phyloP scores from a whole-genome alignment of 2,888 invertebrate species.

The Nesidiocoris tenuis region DNA sequence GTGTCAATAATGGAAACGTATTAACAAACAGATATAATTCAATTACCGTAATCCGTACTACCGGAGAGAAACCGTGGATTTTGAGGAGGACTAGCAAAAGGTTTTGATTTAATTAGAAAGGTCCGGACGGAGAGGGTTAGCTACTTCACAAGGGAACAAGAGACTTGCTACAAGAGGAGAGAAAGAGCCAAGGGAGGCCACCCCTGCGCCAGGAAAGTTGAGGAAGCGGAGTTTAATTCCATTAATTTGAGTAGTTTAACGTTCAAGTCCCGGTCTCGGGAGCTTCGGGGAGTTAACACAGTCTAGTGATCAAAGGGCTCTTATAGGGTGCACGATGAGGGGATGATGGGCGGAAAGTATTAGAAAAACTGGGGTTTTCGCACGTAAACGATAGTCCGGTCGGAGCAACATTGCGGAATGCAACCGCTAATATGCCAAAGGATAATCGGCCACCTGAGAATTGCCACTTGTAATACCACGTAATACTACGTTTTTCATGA shows the following conservation, averaged over 20 bases:
- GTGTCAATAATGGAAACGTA: slow-evolving; percentile 34
- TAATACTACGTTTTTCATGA: no score
- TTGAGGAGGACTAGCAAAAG: slow-evolving; percentile 38
- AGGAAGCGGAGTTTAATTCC: slow-evolving; percentile 34
- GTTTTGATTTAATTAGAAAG: slow-evolving; percentile 44
- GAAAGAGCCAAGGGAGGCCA: slow-evolving; percentile 1
- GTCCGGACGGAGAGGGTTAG: slow-evolving; percentile 20
- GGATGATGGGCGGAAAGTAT: no score
- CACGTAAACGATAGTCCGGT: no score
- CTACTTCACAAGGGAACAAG: slow-evolving; percentile 1
- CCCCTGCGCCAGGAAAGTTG: neutral
- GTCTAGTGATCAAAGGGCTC: slow-evolving; percentile 40
- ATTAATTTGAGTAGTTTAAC: slow-evolving; percentile 44
- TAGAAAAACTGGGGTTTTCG: no score
- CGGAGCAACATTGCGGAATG: no score
- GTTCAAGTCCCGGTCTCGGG: slow-evolving; percentile 9
- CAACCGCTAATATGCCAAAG: no score
- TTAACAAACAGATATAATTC: slow-evolving; percentile 37
- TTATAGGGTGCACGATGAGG: slow-evolving; percentile 3
- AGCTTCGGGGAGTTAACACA: slow-evolving; percentile 35
- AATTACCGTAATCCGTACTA: slow-evolving; percentile 35
- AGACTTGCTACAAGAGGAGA: neutral
- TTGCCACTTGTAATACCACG: no score
- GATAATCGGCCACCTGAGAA: no score
- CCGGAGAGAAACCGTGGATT: neutral